phyloP scores from a whole-genome alignment of 2,888 invertebrate genomes.

The Amiota mariae region DNA sequence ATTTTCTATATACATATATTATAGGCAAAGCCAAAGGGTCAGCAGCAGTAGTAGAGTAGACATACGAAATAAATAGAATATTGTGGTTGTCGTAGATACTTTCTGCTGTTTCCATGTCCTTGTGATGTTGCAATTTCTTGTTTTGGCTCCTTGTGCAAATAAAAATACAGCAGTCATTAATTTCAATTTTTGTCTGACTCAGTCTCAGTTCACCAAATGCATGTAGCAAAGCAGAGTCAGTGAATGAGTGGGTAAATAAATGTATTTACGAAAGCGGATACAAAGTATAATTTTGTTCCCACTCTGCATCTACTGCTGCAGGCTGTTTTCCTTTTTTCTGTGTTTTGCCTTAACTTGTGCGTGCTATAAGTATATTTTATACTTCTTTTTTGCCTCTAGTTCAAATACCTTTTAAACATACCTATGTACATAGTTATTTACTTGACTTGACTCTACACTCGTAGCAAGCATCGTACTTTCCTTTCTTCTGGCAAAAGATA shows the following conservation, averaged over 20 bases:
- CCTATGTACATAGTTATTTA: not conserved
- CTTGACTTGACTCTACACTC: not conserved
- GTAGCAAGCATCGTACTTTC: slow-evolving; percentile 36
- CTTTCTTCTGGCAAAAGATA: slow-evolving; percentile 7
- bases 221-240: not conserved
- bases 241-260: slow-evolving; percentile 1
- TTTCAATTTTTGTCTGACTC: slow-evolving; percentile 51
- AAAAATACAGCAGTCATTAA: slow-evolving; percentile 53
- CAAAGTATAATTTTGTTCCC: no score
- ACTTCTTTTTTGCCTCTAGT: not conserved
- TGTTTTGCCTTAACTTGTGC: not conserved
- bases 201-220: no score
- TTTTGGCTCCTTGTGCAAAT: slow-evolving; percentile 30
- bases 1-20: slow-evolving; percentile 41
- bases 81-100: not conserved
- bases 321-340: not conserved
- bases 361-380: not conserved
- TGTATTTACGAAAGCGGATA: not conserved
- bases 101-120: slow-evolving; percentile 8
- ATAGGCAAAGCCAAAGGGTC: not conserved
- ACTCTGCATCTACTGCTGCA: not conserved
- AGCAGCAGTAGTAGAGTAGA: not conserved
- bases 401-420: not conserved
- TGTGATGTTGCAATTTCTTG: slow-evolving; percentile 9
- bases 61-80: no score